Evolutionary conservation across 1,140 invertebrate genomes (phyloP).

Genomic region (Drosophila tropicalis): DNA sequence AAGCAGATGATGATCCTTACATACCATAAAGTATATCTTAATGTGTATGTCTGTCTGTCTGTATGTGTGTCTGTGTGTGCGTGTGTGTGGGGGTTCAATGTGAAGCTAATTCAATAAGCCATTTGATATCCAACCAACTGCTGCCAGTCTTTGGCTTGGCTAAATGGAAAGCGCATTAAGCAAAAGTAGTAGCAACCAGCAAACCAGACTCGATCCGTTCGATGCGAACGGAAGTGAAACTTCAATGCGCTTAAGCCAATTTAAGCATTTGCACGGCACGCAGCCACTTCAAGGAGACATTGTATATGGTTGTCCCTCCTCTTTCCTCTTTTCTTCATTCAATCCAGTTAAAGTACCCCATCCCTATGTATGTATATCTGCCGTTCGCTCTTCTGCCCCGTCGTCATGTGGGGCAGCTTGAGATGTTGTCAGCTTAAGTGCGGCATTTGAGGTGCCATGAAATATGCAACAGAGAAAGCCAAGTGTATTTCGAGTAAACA

Average conservation of each 20-base stretch:
- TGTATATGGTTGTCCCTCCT: background rate
- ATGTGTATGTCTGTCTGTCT: background rate
- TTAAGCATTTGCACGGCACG: slow-evolving; percentile 58
- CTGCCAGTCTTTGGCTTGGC: background rate
- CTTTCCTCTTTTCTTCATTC: too few relatives aligned
- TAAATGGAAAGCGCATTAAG: slow-evolving; percentile 23
- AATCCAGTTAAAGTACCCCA: too few relatives aligned
- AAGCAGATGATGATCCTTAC: background rate
- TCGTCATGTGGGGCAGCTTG: slow-evolving; percentile 7
- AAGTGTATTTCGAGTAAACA: slow-evolving; percentile 32
- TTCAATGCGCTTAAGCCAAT: slow-evolving; percentile 56
- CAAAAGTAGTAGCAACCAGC: background rate
- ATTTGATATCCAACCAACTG: slow-evolving; percentile 19
- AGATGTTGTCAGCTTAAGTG: slow-evolving; percentile 69
- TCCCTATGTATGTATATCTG: background rate
- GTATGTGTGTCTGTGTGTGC: background rate
- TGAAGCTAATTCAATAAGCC: slow-evolving; percentile 39
- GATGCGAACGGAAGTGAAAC: slow-evolving; percentile 1
- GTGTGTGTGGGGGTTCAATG: background rate
- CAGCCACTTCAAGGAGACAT: slow-evolving; percentile 44
- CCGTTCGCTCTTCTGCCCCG: background rate
- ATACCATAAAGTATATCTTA: background rate
- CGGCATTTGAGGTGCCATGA: slow-evolving; percentile 66
- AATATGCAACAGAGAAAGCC: slow-evolving; percentile 65
- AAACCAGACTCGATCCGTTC: background rate